Base-by-base conservation (phyloP, 2,888 invertebrate species). In the Conus canariensis region DNA sequence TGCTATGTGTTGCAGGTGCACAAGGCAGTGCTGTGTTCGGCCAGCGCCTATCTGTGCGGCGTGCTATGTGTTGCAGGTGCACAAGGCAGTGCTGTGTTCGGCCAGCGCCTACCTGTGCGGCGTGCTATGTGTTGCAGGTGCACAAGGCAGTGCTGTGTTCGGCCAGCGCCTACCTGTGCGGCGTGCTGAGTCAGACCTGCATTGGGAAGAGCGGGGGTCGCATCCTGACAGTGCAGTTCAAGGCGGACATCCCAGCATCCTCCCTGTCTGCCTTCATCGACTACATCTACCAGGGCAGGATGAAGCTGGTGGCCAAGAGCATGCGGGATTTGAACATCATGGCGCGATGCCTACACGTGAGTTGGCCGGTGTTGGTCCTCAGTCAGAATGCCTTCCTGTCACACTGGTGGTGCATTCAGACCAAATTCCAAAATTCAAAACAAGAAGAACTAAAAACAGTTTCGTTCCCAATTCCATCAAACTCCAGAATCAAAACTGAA, bases 131-230 rank as follows among this genome's bases (percentile, higher is more conserved):
- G 60, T 59, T 58, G 8, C 89, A 92, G 92, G 91, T 92, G 30
- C 92, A 92, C 85, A 91, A 92, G 58, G 91, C 88, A 45, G 90
- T 92, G 58, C 80, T 92, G 85, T 92, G 92, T 56, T 91, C 92
- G 4, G 88, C 91, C 88, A 92, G 92, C 74, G 89, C 90, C 88
- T 91, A 92, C 64, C 90, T 92, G 67, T 83, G 90, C 12, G 74
- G 83, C 59, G 80, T 91, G 86, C 86, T 92, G 58, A 90, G 88
- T 14, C 90, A 90, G 85, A 91, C 91, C 83, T 90, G 74, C 89
- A 89, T 89, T 74, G 89, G 89, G 67, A 89, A 89, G 89, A 85
- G 85, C 19, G 89, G 85, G 70, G 89, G 89, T 59, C 85, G 85
- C 19, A 85, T 74, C 58, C 30, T 89, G 58, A 89, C 89, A 16